Conservation (phyloP, 2,888 invertebrate species). For the Drosophila kuntzei region DNA sequence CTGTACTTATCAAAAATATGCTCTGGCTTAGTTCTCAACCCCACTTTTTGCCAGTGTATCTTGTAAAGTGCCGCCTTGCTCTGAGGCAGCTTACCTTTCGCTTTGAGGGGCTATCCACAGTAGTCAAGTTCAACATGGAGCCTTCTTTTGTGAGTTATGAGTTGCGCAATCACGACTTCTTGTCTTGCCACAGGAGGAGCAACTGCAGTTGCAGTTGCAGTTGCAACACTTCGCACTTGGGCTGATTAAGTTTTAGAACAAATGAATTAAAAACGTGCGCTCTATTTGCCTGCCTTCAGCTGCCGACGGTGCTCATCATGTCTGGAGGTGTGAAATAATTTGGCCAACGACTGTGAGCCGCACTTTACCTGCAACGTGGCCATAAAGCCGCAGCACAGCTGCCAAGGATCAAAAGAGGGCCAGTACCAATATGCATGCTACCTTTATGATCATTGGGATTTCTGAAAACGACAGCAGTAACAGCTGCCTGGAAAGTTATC, state of each 20-base stretch:
- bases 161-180: constrained; percentile 85
- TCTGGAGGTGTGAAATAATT: constrained; percentile 73
- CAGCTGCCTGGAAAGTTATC: constrained; percentile 66
- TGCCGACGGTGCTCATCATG: constrained; percentile 39
- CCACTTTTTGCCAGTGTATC: constrained; percentile 9
- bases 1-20: background rate
- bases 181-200: constrained; percentile 66
- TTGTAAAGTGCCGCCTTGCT: constrained; percentile 54
- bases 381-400: constrained; percentile 29
- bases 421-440: constrained; percentile 2
- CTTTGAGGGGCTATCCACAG: constrained; percentile 30
- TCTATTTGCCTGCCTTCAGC: constrained; percentile 22
- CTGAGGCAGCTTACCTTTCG: constrained; percentile 25
- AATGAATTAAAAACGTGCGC: constrained; percentile 79
- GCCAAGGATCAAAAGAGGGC: constrained; percentile 40
- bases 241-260: constrained; percentile 82
- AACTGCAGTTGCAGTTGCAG: constrained; percentile 16
- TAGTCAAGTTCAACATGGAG: constrained; percentile 65
- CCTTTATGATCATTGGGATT: constrained; percentile 56
- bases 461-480: constrained; percentile 19
- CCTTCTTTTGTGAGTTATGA: constrained; percentile 82
- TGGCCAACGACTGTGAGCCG: constrained; percentile 31
- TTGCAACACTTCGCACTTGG: constrained; percentile 53
- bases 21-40: fast-evolving
- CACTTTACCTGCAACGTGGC: constrained; percentile 57